A percentile compares a stretch with the other conserved stretches of the same genome.
Evolutionary conservation across 1,140 invertebrate species (phyloP).

Genomic region (Dryas iulia): DNA sequence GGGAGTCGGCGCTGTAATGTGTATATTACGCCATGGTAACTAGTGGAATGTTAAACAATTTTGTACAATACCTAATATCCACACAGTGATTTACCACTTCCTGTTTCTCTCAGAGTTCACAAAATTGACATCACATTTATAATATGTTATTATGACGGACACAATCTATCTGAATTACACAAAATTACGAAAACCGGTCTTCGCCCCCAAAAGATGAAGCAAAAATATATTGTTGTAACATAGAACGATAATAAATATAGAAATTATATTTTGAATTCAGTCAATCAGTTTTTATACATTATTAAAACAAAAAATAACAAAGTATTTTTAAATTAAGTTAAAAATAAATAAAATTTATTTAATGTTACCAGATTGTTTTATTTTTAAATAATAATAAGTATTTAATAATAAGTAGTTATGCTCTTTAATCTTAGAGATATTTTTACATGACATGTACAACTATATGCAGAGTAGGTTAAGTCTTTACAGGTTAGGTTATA

Average conservation of each 20-base stretch:
- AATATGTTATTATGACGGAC: slow-evolving; percentile 26
- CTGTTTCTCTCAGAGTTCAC: slow-evolving; percentile 14
- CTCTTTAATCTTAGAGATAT: too few relatives aligned
- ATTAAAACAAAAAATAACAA: background rate
- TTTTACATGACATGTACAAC: too few relatives aligned
- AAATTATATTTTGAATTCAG: background rate
- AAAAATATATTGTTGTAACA: slow-evolving; percentile 30
- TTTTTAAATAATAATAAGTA: too few relatives aligned
- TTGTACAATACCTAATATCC: slow-evolving; percentile 24
- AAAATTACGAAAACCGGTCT: slow-evolving; percentile 41
- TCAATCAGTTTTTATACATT: too few relatives aligned
- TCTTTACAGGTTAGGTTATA: too few relatives aligned
- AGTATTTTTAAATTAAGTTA: background rate
- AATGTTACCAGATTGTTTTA: background rate
- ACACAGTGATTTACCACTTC: slow-evolving; percentile 23
- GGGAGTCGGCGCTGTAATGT: too few relatives aligned
- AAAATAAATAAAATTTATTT: background rate
- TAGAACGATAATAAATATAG: background rate
- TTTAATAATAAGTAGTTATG: too few relatives aligned
- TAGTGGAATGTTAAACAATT: slow-evolving; percentile 2
- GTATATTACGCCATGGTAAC: too few relatives aligned
- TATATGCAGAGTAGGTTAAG: too few relatives aligned
- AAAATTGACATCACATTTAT: slow-evolving; percentile 23
- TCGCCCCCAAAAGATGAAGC: slow-evolving; percentile 36
- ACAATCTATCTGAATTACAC: slow-evolving; percentile 50